Percentiles rank a stretch among this genome's conserved stretches.
phyloP scores from a whole-genome alignment of 2,113 vertebrate genomes.

The Antigone vipio region DNA sequence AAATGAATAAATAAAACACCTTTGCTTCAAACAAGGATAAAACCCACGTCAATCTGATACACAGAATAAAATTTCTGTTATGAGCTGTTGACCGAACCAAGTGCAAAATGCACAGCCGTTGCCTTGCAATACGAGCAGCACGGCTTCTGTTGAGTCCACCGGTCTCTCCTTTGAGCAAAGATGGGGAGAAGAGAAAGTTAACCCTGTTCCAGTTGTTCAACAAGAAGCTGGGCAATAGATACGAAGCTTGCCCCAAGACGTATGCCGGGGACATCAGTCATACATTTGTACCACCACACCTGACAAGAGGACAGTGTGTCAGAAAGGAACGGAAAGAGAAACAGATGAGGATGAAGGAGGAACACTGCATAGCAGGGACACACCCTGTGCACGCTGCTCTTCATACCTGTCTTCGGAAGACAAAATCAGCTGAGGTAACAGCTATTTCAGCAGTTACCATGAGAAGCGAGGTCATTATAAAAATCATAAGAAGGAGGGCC shows the following conservation, averaged over 20 bases:
- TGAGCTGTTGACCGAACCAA: neutral
- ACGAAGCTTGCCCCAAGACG: neutral
- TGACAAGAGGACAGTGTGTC: neutral
- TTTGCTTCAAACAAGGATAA: neutral
- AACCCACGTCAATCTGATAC: neutral
- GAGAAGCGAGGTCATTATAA: neutral
- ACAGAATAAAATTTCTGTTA: neutral
- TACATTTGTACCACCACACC: neutral
- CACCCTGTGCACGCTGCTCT: neutral
- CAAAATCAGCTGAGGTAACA: neutral
- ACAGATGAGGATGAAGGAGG: neutral
- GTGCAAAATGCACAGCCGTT: neutral
- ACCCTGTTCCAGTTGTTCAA: neutral
- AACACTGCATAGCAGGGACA: neutral
- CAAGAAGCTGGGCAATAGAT: neutral
- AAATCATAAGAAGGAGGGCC: neutral
- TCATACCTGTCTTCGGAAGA: fast-evolving
- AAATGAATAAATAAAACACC: neutral
- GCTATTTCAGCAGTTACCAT: neutral
- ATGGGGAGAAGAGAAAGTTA: neutral
- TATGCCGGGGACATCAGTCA: neutral
- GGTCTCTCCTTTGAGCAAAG: neutral
- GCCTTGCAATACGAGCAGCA: neutral
- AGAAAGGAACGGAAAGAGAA: fast-evolving
- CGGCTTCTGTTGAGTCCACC: fast-evolving